Evolutionary conservation across 2,888 invertebrate genomes (phyloP).

Genomic region (Cephus rjabovi): DNA sequence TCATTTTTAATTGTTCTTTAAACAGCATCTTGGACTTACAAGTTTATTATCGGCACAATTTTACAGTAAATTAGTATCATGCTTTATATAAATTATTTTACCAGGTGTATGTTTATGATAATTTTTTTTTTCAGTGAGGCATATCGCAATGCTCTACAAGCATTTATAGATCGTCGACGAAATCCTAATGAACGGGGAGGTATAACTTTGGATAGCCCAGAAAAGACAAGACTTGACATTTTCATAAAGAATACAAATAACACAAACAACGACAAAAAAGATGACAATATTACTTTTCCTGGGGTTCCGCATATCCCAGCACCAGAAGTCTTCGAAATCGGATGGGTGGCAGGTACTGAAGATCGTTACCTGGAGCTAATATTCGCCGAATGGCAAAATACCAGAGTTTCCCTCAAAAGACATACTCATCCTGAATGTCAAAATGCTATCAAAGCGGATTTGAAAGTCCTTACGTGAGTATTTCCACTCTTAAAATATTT

Average conservation of each 20-base stretch:
- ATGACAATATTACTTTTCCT: slow-evolving; percentile 23
- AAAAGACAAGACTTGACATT: slow-evolving; percentile 36
- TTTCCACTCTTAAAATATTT: background rate
- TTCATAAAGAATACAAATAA: slow-evolving; percentile 36
- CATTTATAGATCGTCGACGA: slow-evolving; percentile 52
- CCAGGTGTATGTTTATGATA: background rate
- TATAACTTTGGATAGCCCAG: slow-evolving; percentile 35
- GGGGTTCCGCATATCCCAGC: slow-evolving; percentile 46
- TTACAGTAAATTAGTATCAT: background rate
- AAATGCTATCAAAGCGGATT: slow-evolving; percentile 48
- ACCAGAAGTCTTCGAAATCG: slow-evolving; percentile 54
- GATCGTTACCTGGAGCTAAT: slow-evolving; percentile 53
- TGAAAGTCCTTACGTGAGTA: slow-evolving; percentile 50
- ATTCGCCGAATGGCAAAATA: slow-evolving; percentile 56
- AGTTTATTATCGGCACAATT: background rate
- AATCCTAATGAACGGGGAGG: slow-evolving; percentile 26
- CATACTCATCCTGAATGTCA: slow-evolving; percentile 48
- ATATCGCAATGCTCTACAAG: slow-evolving; percentile 52
- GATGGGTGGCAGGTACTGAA: slow-evolving; percentile 55
- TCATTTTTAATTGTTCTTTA: background rate
- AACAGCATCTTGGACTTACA: background rate
- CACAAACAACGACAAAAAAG: slow-evolving; percentile 29
- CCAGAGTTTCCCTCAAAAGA: slow-evolving; percentile 49
- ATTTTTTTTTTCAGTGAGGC: slow-evolving; percentile 48
- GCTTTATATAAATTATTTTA: background rate